phyloP scores from a whole-genome alignment of 2,888 invertebrate genomes.

The Epinotia ramella region DNA sequence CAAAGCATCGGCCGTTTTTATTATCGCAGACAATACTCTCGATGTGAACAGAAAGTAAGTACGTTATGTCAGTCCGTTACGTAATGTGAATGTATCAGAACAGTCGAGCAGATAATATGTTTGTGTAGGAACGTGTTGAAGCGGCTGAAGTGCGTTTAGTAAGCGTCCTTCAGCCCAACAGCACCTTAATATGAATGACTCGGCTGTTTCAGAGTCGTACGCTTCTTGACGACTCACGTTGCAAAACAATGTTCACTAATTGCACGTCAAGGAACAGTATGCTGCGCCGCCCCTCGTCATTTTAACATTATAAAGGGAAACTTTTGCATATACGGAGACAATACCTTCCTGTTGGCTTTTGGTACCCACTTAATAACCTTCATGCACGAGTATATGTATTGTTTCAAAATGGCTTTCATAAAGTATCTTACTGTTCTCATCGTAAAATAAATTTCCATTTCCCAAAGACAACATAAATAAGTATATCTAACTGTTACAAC shows the following conservation, averaged over 20 bases:
- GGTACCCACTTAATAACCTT: not conserved
- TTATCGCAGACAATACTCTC: constrained; percentile 18
- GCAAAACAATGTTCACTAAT: constrained; percentile 68
- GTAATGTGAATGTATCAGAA: constrained; percentile 52
- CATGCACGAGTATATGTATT: not conserved
- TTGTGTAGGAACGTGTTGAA: constrained; percentile 37
- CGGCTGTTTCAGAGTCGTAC: constrained; percentile 56
- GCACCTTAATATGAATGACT: constrained; percentile 60
- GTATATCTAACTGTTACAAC: not conserved
- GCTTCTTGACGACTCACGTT: constrained; percentile 59
- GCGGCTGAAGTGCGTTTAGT: constrained; percentile 48
- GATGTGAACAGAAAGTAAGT: constrained; percentile 26
- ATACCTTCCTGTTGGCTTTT: constrained; percentile 9
- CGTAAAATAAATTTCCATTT: not conserved
- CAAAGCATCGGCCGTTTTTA: not conserved
- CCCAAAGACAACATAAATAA: not conserved
- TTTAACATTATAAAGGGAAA: constrained; percentile 46
- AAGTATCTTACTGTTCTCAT: not conserved
- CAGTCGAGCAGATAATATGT: constrained; percentile 47
- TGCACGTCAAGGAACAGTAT: constrained; percentile 58
- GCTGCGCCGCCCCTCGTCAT: constrained; percentile 58
- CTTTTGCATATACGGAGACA: not conserved
- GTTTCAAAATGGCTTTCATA: not conserved
- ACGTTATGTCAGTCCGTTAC: constrained; percentile 49
- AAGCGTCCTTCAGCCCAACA: constrained; percentile 51